These are phyloP conservation scores for Trochalopteron elliotii DNA, from an alignment of 2,113 vertebrate species.

Conservation along the genomic window DNA sequence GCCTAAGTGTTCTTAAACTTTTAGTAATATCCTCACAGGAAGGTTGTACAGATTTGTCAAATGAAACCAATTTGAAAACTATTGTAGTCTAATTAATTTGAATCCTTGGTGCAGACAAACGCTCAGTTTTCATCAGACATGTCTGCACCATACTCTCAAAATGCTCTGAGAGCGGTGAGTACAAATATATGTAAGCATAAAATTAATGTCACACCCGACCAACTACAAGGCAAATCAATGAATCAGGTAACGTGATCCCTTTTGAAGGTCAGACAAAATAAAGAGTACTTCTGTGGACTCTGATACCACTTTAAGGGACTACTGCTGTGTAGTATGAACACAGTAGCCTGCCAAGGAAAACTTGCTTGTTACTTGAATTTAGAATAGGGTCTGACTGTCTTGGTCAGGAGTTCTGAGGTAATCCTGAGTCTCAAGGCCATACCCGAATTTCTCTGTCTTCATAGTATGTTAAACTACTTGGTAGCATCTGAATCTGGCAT, in stretches of 20 bases:
- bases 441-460: not conserved
- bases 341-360: not conserved
- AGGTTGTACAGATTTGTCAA: not conserved
- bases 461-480: not conserved
- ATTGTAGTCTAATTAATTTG: not conserved
- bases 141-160: not conserved
- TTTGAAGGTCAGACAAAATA: not conserved
- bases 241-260: not conserved
- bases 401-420: not conserved
- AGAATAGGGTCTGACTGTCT: not conserved
- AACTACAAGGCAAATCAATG: not conserved
- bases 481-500: not conserved
- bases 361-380: not conserved
- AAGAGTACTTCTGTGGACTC: not conserved
- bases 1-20: not conserved
- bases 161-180: not conserved
- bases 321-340: not conserved
- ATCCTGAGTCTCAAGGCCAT: not conserved
- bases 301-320: not conserved
- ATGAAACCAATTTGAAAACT: not conserved
- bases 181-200: not conserved
- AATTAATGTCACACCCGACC: not conserved
- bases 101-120: not conserved
- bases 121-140: not conserved
- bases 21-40: not conserved